Evolutionary conservation across 2,888 invertebrate species (phyloP).

Genomic region (Nasonia oneida): DNA sequence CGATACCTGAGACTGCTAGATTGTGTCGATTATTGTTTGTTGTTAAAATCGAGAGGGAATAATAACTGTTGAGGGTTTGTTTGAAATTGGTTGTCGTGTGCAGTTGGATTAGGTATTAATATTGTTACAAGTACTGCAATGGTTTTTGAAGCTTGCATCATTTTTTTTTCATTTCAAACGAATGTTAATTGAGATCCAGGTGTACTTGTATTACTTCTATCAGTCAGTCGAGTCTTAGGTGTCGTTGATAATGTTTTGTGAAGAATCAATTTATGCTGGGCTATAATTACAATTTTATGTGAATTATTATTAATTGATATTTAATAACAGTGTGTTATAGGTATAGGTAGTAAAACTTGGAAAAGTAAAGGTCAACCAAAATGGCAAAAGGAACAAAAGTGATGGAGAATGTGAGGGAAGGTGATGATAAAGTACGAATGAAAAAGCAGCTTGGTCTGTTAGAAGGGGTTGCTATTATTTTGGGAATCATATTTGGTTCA

Average conservation of each 20-base stretch:
- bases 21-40: not conserved
- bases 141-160: constrained; percentile 11
- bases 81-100: not conserved
- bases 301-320: not conserved
- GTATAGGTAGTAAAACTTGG: constrained; percentile 17
- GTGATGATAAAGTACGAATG: constrained; percentile 85
- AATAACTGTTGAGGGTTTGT: not conserved
- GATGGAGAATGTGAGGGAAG: constrained; percentile 31
- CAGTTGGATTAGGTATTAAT: constrained; percentile 1
- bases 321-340: not conserved
- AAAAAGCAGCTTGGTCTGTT: constrained; percentile 93
- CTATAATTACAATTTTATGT: not conserved
- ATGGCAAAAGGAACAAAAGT: constrained; percentile 52
- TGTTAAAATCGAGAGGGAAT: not conserved
- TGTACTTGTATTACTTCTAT: constrained; percentile 16
- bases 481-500: constrained; percentile 97
- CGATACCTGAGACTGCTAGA: not conserved
- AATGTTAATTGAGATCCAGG: not conserved
- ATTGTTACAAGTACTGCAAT: constrained; percentile 12
- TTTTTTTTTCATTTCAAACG: constrained; percentile 1
- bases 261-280: not conserved
- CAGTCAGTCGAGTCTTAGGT: not conserved
- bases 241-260: not conserved
- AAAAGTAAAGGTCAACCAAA: not conserved
- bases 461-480: constrained; percentile 95